Evolutionary conservation across 2,113 vertebrate species (phyloP).

Genomic region (Cairina moschata): DNA sequence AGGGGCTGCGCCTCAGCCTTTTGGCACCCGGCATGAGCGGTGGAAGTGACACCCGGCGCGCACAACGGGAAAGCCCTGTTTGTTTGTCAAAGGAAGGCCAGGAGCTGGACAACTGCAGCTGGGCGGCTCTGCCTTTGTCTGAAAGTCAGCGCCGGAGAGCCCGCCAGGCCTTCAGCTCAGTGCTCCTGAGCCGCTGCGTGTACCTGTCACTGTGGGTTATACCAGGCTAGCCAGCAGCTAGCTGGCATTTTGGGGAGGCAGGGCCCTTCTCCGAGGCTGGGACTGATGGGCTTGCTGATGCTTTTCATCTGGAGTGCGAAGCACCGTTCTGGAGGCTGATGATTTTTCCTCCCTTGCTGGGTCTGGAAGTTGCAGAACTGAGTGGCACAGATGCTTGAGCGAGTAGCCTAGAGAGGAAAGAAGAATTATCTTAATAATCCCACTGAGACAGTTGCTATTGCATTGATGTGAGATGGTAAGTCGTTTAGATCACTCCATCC

Average conservation of each 20-base stretch:
- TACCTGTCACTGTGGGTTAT: neutral
- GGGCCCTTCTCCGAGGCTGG: neutral
- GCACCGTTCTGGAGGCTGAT: neutral
- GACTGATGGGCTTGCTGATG: neutral
- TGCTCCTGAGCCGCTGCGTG: neutral
- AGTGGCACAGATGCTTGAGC: slow-evolving; percentile 11
- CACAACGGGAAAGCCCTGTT: slow-evolving; percentile 58
- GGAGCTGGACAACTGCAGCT: slow-evolving; percentile 26
- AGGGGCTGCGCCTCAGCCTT: neutral
- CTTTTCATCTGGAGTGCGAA: slow-evolving; percentile 7
- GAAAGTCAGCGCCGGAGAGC: neutral
- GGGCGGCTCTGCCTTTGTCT: slow-evolving; percentile 29
- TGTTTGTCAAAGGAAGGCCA: slow-evolving; percentile 42
- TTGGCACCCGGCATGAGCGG: neutral
- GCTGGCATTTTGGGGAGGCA: neutral
- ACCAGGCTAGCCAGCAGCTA: neutral
- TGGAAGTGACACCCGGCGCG: slow-evolving; percentile 58
- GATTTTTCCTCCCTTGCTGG: neutral
- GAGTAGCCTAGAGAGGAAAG: slow-evolving; percentile 12
- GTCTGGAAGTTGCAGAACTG: slow-evolving; percentile 11
- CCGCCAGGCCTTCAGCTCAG: neutral
- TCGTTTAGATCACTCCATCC: neutral
- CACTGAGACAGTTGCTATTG: neutral
- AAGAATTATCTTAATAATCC: neutral
- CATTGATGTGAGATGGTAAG: slow-evolving; percentile 67